These are phyloP conservation scores for Morpho deidamia DNA, from an alignment of 2,888 invertebrate species.

Conservation along the genomic window DNA sequence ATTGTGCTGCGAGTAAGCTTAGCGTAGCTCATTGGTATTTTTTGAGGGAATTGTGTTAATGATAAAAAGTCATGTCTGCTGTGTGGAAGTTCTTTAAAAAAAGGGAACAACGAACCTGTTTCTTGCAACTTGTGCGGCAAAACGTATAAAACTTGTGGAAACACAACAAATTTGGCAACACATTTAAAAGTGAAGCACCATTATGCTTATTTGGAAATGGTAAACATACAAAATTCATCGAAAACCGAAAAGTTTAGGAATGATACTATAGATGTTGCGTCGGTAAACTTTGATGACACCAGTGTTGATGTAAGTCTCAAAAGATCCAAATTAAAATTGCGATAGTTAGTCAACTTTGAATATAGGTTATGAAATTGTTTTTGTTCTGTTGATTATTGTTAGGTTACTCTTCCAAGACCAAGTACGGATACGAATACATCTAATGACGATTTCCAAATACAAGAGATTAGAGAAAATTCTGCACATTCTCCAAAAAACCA, in stretches of 20 bases:
- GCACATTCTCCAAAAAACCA: slow-evolving; percentile 3
- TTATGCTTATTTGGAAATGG: slow-evolving; percentile 16
- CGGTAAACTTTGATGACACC: slow-evolving; percentile 17
- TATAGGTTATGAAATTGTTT: slow-evolving; percentile 16
- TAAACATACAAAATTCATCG: no score
- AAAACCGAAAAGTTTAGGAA: slow-evolving; percentile 19
- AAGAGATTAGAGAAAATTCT: not conserved
- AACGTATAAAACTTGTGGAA: slow-evolving; percentile 25
- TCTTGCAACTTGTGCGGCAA: slow-evolving; percentile 27
- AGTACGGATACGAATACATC: not conserved
- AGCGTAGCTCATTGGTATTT: no score
- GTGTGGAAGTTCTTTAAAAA: slow-evolving; percentile 15
- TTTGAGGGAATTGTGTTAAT: no score
- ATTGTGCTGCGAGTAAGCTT: no score
- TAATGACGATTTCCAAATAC: not conserved
- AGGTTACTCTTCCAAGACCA: not conserved
- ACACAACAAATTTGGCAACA: slow-evolving; percentile 24
- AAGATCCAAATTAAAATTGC: slow-evolving; percentile 20
- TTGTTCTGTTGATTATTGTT: not conserved
- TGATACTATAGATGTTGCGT: slow-evolving; percentile 16
- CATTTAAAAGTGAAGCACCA: slow-evolving; percentile 25
- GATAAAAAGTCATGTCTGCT: slow-evolving; percentile 7
- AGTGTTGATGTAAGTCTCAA: slow-evolving; percentile 21
- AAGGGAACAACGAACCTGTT: slow-evolving; percentile 10
- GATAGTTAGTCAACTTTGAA: slow-evolving; percentile 15